These are phyloP conservation scores for Delichon dasypus DNA, from an alignment of 2,797 vertebrate species.

Conservation along the genomic window DNA sequence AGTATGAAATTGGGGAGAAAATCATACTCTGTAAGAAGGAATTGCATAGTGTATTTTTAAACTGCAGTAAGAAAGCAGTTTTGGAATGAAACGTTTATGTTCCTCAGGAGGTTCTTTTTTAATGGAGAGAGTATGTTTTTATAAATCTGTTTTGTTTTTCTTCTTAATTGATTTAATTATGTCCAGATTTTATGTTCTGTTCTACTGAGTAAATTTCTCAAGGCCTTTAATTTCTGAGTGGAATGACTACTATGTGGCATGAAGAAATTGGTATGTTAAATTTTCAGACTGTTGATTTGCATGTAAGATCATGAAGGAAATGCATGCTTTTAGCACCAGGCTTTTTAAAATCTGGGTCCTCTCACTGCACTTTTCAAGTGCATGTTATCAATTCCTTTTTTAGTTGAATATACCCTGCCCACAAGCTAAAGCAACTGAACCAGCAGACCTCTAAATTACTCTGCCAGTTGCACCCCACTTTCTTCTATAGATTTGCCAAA, in stretches of 20 bases:
- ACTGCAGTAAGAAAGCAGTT: not conserved
- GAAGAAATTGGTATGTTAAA: not conserved
- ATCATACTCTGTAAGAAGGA: not conserved
- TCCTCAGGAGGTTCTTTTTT: not conserved
- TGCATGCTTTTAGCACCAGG: not conserved
- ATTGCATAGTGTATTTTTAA: not conserved
- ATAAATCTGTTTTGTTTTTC: not conserved
- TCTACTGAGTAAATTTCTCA: not conserved
- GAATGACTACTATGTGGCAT: not conserved
- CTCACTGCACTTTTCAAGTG: not conserved
- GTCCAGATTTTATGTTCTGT: not conserved
- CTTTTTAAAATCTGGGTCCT: not conserved
- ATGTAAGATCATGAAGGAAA: not conserved
- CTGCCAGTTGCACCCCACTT: not conserved
- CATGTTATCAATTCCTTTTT: not conserved
- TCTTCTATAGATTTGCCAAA: not conserved
- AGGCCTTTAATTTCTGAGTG: not conserved
- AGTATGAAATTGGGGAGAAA: not conserved
- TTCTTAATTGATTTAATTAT: not conserved
- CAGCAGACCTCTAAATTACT: not conserved
- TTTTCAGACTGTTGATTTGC: not conserved
- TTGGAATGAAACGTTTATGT: not conserved
- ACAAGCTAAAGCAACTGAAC: not conserved
- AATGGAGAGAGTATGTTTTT: not conserved
- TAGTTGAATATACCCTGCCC: not conserved